phyloP scores from a whole-genome alignment of 2,888 invertebrate species.

The Colletes collaris region DNA sequence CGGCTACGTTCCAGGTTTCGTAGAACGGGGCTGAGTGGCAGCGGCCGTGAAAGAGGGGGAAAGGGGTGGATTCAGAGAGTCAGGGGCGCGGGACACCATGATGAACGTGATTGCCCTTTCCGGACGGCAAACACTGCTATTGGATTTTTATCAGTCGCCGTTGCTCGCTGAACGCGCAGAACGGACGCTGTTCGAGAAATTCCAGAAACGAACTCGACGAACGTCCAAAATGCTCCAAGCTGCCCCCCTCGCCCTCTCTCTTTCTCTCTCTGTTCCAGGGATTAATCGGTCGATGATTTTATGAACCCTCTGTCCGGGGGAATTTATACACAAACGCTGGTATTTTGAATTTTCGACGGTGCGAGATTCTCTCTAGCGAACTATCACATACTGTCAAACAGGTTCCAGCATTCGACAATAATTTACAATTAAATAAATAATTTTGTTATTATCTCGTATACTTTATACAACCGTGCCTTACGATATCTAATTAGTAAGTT shows the following conservation, averaged over 20 bases:
- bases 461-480: too few species aligned
- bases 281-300: conserved; percentile 24
- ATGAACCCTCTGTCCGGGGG: neutral
- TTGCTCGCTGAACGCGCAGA: conserved; percentile 30
- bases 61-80: conserved; percentile 65
- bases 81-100: conserved; percentile 75
- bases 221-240: conserved; percentile 5
- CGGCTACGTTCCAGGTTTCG: conserved; percentile 60
- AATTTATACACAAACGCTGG: neutral
- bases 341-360: too few species aligned
- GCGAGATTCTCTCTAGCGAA: too few species aligned
- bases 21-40: conserved; percentile 60
- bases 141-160: conserved; percentile 80
- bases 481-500: too few species aligned
- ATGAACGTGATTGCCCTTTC: conserved; percentile 82
- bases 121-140: conserved; percentile 80
- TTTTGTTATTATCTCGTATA: too few species aligned
- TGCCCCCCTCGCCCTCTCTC: neutral
- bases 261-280: neutral
- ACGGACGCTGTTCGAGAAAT: conserved; percentile 31
- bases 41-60: conserved; percentile 59
- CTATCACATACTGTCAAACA: too few species aligned
- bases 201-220: conserved; percentile 19
- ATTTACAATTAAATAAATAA: too few species aligned
- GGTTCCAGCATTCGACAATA: too few species aligned